Evolutionary conservation across 1,140 invertebrate species (phyloP), one percentile per base, ranked within the genome.

Genomic region (Drosophila albomicans): DNA sequence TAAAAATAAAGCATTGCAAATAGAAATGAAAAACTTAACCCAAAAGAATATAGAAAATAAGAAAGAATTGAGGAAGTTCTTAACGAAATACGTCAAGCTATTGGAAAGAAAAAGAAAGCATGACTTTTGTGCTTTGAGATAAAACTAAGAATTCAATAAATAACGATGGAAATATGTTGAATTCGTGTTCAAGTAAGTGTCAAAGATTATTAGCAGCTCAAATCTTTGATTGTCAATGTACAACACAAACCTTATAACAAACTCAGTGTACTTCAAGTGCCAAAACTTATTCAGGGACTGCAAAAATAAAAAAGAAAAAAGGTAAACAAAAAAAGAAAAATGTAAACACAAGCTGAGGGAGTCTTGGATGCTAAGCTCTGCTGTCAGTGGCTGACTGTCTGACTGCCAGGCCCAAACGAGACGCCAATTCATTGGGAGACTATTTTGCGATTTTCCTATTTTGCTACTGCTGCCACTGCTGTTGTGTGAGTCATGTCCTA

Each of bases 401-500:
- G 71, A 62, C 72, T 63, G 72, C 32, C 71, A 61, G 66, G 66
- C 72, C 62, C 13, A 67, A 63, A 43, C 25, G 20, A 52, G 65
- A 75, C 79, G 58, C 51, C 62, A 82, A 73, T 67, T 75, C 75
- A 54, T 30, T 41, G 32, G 43, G 32, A 61, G 61, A 51, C 30
- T 38, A 38, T 38, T 38, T 38, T 38, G 35, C 35, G 7, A 38
- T 38, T 38, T 8, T 32, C 5, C 30, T 7, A 32, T 32, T 68
- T 56, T 68, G 77, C 81, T 78, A 84, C 81, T 73, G 82, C 67
- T 7, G 54, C 32, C 63, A 46, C 46, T 66, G 62, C 30, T 41
- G 5, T 5, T 32, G 62, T 82, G 82, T 87, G 82, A 87, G 73
- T 87, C 82, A 87, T 78, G 78, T 73, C 74, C 61, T 75, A 82